Percentiles rank a stretch among this genome's conserved stretches.
phyloP scores from a whole-genome alignment of 2,888 invertebrate genomes.

The Scaptomyza reducta region DNA sequence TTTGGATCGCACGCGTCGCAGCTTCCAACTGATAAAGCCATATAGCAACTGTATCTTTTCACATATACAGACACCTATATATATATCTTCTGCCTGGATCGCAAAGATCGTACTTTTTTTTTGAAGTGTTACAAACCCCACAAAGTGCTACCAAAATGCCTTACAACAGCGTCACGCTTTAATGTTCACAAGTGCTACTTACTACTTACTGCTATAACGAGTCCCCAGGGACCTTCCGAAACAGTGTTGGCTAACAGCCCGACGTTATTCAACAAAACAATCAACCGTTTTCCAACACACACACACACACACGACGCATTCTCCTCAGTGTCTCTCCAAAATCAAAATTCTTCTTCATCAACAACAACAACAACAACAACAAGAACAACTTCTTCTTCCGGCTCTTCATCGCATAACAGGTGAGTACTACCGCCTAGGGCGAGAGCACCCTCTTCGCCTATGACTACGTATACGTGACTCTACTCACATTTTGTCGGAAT shows the following conservation, averaged over 20 bases:
- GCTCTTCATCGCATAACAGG: slow-evolving; percentile 39
- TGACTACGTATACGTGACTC: slow-evolving; percentile 64
- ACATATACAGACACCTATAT: slow-evolving; percentile 17
- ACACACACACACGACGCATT: slow-evolving; percentile 8
- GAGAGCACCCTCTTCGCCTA: not conserved
- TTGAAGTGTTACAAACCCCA: slow-evolving; percentile 59
- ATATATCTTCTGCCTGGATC: slow-evolving; percentile 30
- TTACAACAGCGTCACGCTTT: slow-evolving; percentile 73
- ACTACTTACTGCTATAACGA: slow-evolving; percentile 11
- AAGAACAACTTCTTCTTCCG: slow-evolving; percentile 21
- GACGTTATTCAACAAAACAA: slow-evolving; percentile 34
- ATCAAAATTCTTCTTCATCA: not conserved
- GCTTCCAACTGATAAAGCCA: slow-evolving; percentile 27
- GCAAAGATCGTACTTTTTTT: slow-evolving; percentile 57
- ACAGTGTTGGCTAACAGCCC: slow-evolving; percentile 46
- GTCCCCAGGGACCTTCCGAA: slow-evolving; percentile 22
- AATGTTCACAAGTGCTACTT: slow-evolving; percentile 71
- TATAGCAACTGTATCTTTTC: slow-evolving; percentile 21
- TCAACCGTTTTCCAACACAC: slow-evolving; percentile 25
- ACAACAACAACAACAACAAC: not conserved
- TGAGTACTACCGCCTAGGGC: slow-evolving; percentile 28
- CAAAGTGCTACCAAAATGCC: slow-evolving; percentile 69
- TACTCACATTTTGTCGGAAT: slow-evolving; percentile 48
- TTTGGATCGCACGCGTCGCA: slow-evolving; percentile 29
- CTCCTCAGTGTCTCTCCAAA: not conserved